These are phyloP conservation scores for Homarus gammarus DNA, from an alignment of 2,888 invertebrate species.

Conservation along the genomic window DNA sequence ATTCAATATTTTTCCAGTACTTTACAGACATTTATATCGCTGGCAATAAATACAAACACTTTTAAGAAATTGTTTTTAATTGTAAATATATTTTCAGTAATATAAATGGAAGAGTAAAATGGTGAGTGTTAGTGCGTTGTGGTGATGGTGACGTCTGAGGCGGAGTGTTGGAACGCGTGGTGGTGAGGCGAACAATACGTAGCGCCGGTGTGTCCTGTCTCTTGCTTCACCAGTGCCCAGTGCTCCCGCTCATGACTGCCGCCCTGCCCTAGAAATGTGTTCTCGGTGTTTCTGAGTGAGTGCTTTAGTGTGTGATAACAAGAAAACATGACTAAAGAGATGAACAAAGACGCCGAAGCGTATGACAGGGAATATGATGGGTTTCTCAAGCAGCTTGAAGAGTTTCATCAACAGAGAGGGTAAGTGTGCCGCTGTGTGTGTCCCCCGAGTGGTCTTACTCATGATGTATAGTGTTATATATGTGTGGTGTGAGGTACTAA, in stretches of 20 bases:
- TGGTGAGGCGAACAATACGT: conserved; percentile 66
- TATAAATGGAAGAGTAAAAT: not conserved
- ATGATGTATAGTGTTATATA: conserved; percentile 19
- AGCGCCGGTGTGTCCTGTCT: conserved; percentile 74
- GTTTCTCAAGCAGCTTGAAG: conserved; percentile 91
- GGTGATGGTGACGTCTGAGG: conserved; percentile 34
- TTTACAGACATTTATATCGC: not conserved
- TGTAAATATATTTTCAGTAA: not conserved
- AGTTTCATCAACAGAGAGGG: conserved; percentile 95
- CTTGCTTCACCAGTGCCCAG: conserved; percentile 47
- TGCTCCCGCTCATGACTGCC: conserved; percentile 53
- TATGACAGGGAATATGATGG: conserved; percentile 88
- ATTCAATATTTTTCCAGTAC: not conserved
- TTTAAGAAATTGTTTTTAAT: not conserved
- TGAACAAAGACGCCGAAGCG: conserved; percentile 86
- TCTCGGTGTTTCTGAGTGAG: conserved; percentile 64
- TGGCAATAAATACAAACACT: not conserved
- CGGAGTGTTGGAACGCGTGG: conserved; percentile 75
- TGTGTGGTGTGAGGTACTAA: conserved; percentile 2
- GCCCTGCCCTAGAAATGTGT: conserved; percentile 65
- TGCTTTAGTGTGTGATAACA: conserved; percentile 64
- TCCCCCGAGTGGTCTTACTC: not conserved
- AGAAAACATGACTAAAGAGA: conserved; percentile 82
- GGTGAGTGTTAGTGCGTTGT: conserved; percentile 28
- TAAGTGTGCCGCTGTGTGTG: conserved; percentile 83